Percentiles rank a stretch among this genome's conserved stretches.
These are phyloP conservation scores for Hypomecis punctinalis DNA, from an alignment of 2,888 invertebrate species.

Conservation along the genomic window DNA sequence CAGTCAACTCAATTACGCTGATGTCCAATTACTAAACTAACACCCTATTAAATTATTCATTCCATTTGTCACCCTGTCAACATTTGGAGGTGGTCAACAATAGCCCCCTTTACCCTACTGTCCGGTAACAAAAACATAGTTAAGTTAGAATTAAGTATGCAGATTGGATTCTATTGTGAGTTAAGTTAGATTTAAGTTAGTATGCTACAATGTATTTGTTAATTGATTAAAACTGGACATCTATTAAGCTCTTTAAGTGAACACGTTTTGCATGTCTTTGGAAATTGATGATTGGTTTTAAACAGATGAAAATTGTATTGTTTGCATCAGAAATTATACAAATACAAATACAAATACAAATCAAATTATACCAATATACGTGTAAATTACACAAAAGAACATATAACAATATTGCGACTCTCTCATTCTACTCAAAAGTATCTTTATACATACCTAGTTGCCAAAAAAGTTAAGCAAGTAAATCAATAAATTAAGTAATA, in stretches of 20 bases:
- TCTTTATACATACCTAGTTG: too few relatives aligned
- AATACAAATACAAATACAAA: too few relatives aligned
- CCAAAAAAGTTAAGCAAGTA: too few relatives aligned
- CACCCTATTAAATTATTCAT: slow-evolving; percentile 71
- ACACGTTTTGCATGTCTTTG: slow-evolving; percentile 22
- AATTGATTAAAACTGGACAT: slow-evolving; percentile 51
- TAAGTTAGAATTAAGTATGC: slow-evolving; percentile 72
- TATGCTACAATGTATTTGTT: slow-evolving; percentile 39
- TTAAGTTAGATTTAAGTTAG: slow-evolving; percentile 48
- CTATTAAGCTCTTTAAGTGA: slow-evolving; percentile 17
- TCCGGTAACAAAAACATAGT: slow-evolving; percentile 68
- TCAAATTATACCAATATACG: too few relatives aligned
- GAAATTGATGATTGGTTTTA: slow-evolving; percentile 5
- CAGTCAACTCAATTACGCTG: slow-evolving; percentile 45
- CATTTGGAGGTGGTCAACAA: slow-evolving; percentile 63
- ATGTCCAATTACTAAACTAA: slow-evolving; percentile 58
- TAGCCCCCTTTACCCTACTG: slow-evolving; percentile 54
- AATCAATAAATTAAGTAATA: too few relatives aligned
- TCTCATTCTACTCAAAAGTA: too few relatives aligned
- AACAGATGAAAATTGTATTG: too few relatives aligned
- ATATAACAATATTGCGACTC: too few relatives aligned
- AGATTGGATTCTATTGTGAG: slow-evolving; percentile 71
- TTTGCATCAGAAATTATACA: too few relatives aligned
- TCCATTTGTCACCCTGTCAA: slow-evolving; percentile 67
- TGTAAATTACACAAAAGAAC: too few relatives aligned